Percentiles rank a stretch among this genome's conserved stretches.
These are phyloP conservation scores for Epinephelus malabaricus DNA, from an alignment of 2,797 vertebrate genomes.

Conservation along the genomic window DNA sequence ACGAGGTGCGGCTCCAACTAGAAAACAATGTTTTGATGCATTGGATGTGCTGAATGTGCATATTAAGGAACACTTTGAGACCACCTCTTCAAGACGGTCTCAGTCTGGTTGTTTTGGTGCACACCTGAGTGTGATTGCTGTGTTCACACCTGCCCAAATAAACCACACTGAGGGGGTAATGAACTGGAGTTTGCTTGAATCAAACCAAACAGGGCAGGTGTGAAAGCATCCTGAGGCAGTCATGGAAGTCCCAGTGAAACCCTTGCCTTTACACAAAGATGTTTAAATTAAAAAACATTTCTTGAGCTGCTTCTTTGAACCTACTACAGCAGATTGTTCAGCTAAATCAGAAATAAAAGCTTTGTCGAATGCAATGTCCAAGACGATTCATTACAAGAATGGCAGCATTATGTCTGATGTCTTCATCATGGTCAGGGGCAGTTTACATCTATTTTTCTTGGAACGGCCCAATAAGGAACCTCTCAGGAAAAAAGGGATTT, in stretches of 20 bases:
- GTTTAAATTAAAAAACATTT: not conserved
- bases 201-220: too few species aligned
- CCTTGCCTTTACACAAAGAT: too few species aligned
- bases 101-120: too few species aligned
- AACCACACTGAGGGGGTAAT: too few species aligned
- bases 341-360: conserved; percentile 1
- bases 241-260: not conserved
- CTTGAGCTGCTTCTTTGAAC: not conserved
- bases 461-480: conserved; percentile 32
- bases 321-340: not conserved
- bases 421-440: conserved; percentile 8
- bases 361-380: not conserved
- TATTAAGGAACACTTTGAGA: too few species aligned
- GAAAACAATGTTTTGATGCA: too few species aligned
- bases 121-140: too few species aligned
- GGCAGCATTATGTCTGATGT: conserved; percentile 21
- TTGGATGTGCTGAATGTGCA: too few species aligned
- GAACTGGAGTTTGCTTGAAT: too few species aligned
- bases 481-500: conserved; percentile 48
- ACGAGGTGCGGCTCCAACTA: too few species aligned
- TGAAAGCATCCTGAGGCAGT: not conserved
- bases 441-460: conserved; percentile 45
- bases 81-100: too few species aligned
- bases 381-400: not conserved
- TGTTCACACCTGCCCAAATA: too few species aligned